Percentiles rank a stretch among this genome's conserved stretches.
Evolutionary conservation across 2,888 invertebrate species (phyloP).

Genomic region (Ochropleura leucogaster): DNA sequence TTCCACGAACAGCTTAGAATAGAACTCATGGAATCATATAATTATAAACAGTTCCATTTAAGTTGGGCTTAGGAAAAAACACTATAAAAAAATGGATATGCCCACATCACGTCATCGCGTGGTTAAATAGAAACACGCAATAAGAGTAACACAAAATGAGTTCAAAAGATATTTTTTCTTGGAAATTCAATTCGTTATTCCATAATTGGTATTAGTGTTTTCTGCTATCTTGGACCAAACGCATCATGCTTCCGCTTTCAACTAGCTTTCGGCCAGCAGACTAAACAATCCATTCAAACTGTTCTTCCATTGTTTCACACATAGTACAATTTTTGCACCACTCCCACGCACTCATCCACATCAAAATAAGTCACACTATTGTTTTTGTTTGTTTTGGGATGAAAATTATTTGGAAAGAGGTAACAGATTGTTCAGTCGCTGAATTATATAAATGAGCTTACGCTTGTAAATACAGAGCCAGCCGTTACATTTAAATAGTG

Average conservation of each 20-base stretch:
- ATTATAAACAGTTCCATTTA: background rate
- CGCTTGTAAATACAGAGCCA: conserved; percentile 9
- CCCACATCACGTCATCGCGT: background rate
- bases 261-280: conserved; percentile 17
- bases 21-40: background rate
- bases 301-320: conserved; percentile 25
- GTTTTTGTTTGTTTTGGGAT: conserved; percentile 6
- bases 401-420: conserved; percentile 22
- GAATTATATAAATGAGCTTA: conserved; percentile 12
- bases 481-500: conserved; percentile 51
- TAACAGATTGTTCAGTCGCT: conserved; percentile 50
- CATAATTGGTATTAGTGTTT: background rate
- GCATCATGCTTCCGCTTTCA: conserved; percentile 30
- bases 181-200: background rate
- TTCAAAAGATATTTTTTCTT: background rate
- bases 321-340: background rate
- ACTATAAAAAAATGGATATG: background rate
- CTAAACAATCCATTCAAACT: conserved; percentile 47
- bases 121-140: background rate
- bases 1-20: background rate
- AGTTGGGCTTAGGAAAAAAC: background rate
- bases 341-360: background rate
- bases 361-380: background rate
- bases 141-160: too few species aligned
- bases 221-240: conserved; percentile 40